These are phyloP conservation scores for Danio rerio DNA, from an alignment of 2,113 vertebrate species.

Conservation along the genomic window GRCz12tu NC_133185.1:29837001-29837500, in stretches of 20 bases:
- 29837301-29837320: conserved; percentile 28
- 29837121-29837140: neutral
- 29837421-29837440: neutral
- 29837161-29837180: conserved; percentile 24
- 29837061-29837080: neutral
- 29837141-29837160: conserved; percentile 26
- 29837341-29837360: conserved; percentile 5
- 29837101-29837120: conserved; percentile 9
- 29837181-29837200: conserved; percentile 4
- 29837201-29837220: conserved; percentile 36
- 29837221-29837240: conserved; percentile 14
- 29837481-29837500: neutral
- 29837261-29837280: neutral
- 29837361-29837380: neutral
- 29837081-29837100: neutral
- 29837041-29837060: neutral
- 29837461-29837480: neutral
- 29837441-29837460: neutral
- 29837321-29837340: conserved; percentile 27
- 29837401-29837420: conserved; percentile 21
- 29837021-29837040: conserved; percentile 6
- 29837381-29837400: neutral
- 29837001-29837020: neutral
- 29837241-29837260: conserved; percentile 41
- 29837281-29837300: conserved; percentile 20